Percentiles rank a stretch among this genome's conserved stretches.
Conservation (phyloP, 2,113 vertebrate genomes). For the Struthidea cinerea region DNA sequence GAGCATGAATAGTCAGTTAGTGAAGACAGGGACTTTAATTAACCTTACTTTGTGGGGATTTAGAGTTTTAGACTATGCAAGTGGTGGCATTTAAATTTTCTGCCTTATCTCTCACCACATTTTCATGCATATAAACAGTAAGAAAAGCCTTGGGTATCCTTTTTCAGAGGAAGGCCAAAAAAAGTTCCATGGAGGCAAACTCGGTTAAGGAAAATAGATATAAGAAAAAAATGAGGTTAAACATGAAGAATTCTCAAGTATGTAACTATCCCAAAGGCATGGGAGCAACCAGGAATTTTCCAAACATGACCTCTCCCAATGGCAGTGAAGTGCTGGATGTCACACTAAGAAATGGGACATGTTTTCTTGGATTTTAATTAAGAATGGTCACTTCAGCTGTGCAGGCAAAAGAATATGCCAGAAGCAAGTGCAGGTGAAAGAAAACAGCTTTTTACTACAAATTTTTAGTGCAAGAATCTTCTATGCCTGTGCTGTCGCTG, state of each 20-base stretch:
- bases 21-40: not conserved
- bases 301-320: not conserved
- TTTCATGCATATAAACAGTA: not conserved
- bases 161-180: not conserved
- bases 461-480: not conserved
- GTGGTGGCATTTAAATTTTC: not conserved
- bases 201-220: not conserved
- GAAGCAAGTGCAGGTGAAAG: not conserved
- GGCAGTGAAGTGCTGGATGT: not conserved
- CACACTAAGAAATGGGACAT: not conserved
- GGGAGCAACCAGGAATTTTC: not conserved
- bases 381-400: not conserved
- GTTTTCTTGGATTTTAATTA: not conserved
- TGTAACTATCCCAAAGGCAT: not conserved
- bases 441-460: not conserved
- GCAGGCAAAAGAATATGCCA: not conserved
- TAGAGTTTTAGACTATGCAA: not conserved
- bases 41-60: not conserved
- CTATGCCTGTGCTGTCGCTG: not conserved
- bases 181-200: not conserved
- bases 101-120: not conserved
- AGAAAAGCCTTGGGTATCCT: not conserved
- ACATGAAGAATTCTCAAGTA: not conserved
- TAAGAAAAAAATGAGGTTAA: not conserved
- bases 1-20: not conserved